Conservation (phyloP, 2,888 invertebrate species). For the Subacronicta megacephala region DNA sequence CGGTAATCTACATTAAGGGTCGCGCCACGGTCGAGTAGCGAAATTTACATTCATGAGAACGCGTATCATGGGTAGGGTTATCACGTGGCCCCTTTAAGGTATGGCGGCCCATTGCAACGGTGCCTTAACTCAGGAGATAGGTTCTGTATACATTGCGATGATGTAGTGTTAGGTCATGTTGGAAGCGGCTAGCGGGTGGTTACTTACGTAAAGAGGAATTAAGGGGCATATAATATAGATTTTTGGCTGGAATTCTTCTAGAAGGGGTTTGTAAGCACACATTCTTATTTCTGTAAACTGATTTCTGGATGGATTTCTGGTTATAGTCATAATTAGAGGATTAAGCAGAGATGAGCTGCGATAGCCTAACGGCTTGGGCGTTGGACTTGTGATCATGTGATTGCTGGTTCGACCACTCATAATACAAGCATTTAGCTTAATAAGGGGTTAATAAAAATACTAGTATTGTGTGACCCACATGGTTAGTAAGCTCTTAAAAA, state of each 20-base stretch:
- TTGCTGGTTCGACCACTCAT: too few relatives aligned
- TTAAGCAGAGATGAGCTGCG: too few relatives aligned
- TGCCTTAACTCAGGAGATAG: constrained; percentile 54
- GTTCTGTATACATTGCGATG: constrained; percentile 16
- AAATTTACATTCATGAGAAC: constrained; percentile 72
- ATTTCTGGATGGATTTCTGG: too few relatives aligned
- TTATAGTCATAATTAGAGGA: too few relatives aligned
- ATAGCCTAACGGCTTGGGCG: too few relatives aligned
- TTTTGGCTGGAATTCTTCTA: not conserved
- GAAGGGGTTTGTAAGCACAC: too few relatives aligned
- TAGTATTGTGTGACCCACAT: too few relatives aligned
- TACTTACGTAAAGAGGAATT: not conserved
- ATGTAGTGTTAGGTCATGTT: constrained; percentile 5
- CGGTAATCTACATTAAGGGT: constrained; percentile 57
- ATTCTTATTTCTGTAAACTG: too few relatives aligned
- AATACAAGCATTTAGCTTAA: too few relatives aligned
- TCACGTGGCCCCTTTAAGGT: constrained; percentile 74
- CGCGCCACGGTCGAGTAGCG: constrained; percentile 26
- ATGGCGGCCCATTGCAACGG: constrained; percentile 65
- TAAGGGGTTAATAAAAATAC: too few relatives aligned
- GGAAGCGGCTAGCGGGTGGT: not conserved
- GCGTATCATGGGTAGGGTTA: constrained; percentile 72
- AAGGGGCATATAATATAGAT: not conserved
- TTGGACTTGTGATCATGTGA: too few relatives aligned
- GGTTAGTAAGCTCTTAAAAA: too few relatives aligned